phyloP scores from a whole-genome alignment of 2,113 vertebrate species.

The Numida meleagris region DNA sequence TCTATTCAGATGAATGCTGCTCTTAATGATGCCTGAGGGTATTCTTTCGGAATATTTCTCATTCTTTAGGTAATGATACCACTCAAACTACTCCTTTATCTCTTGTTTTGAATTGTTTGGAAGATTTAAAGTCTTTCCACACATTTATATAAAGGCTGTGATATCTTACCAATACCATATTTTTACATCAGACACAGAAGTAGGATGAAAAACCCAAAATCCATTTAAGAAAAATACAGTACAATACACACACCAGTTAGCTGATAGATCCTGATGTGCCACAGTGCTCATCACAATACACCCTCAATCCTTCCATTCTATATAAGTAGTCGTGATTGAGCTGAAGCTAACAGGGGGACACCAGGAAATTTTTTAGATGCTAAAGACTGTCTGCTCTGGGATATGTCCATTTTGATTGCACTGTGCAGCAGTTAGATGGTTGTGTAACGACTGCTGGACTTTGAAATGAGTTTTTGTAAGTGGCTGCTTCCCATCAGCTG shows the following conservation, averaged over 20 bases:
- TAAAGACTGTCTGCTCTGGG: neutral
- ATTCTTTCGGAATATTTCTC: neutral
- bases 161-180: accelerated
- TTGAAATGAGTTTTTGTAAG: neutral
- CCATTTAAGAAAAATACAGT: neutral
- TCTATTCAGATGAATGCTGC: neutral
- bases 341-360: neutral
- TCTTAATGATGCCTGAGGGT: neutral
- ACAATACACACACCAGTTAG: too few relatives aligned
- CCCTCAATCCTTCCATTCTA: neutral
- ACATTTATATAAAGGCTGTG: neutral
- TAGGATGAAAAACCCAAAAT: neutral
- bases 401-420: neutral
- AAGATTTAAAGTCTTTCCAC: neutral
- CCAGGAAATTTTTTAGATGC: neutral
- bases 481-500: neutral
- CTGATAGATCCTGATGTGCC: neutral
- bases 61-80: neutral
- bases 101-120: neutral
- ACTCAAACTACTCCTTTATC: neutral
- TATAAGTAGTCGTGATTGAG: neutral
- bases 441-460: neutral
- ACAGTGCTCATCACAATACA: neutral
- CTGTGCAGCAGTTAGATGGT: neutral
- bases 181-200: neutral